Evolutionary conservation across 2,797 vertebrate species (phyloP), one percentile per base, ranked within the genome.

Genomic region (Scleropages formosus): DNA sequence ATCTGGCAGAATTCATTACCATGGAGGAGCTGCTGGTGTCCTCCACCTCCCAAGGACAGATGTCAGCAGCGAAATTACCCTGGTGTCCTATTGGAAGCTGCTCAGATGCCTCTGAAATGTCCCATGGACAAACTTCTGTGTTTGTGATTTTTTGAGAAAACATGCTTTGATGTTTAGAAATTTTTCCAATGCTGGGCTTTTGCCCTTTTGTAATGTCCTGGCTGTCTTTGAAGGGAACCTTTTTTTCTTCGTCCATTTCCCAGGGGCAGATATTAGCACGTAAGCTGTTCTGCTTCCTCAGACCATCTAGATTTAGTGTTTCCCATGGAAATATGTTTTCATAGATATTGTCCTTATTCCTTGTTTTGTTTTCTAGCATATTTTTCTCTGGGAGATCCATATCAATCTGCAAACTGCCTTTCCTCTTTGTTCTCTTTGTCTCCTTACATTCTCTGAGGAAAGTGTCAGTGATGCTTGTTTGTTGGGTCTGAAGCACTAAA

Each of bases 231-330:
- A 18, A 13, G 11, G 22, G 15, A 63, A 27, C 16, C 24, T 39
- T 39, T 39, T 6, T 6, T 6, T 49, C 46, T 49, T 22, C 65
- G 26, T 61, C 58, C 24, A 6, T 85, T 58, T 93, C 90, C 92
- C 91, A 89, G 53, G 91, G 91, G 78, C 87, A 88, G 60, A 87
- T 80, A 53, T 91, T 91, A 75, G 87, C 88, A 12, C 74, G 86
- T 82, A 84, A 77, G 70, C 80, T 88, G 62, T 83, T 84, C 24
- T 90, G 84, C 27, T 80, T 80, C 0, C 88, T 75, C 77, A 88
- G 24, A 12, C n/a, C 20, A 27, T 77, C 68, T 56, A 62, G 72
- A 18, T 61, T 16, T 63, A 11, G 44, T 49, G n/a, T 71, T 22
- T 70, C 59, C 66, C 59, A 61, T 39, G 75, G 59, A 58, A 74